phyloP scores from a whole-genome alignment of 2,888 invertebrate species.

The Aspidiotus rigidus region DNA sequence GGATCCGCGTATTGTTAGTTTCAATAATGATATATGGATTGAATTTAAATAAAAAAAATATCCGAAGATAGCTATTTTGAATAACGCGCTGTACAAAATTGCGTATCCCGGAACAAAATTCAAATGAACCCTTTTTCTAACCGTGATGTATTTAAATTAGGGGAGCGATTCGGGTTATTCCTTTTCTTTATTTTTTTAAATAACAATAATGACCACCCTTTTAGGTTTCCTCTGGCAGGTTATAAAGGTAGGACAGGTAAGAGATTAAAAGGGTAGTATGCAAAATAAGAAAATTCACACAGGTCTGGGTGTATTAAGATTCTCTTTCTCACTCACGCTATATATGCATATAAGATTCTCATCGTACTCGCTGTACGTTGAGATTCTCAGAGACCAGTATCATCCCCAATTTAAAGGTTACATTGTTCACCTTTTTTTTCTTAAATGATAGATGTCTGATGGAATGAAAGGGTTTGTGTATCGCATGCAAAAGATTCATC shows the following conservation, averaged over 20 bases:
- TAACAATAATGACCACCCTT: conserved; percentile 34
- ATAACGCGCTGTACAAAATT: conserved; percentile 28
- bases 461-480: conserved; percentile 29
- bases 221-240: conserved; percentile 30
- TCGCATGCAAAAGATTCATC: conserved; percentile 31
- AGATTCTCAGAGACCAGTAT: conserved; percentile 29
- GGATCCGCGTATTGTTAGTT: conserved; percentile 20
- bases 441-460: conserved; percentile 32
- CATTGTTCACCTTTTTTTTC: conserved; percentile 25
- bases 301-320: conserved; percentile 32
- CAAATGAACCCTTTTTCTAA: conserved; percentile 32
- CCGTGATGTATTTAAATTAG: conserved; percentile 31
- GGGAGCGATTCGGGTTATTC: conserved; percentile 30
- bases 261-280: conserved; percentile 33
- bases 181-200: conserved; percentile 21
- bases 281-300: conserved; percentile 33
- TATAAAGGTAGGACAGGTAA: conserved; percentile 32
- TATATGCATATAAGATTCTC: conserved; percentile 30
- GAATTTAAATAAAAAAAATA: conserved; percentile 33
- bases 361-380: not conserved
- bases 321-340: not conserved
- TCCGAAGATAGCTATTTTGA: conserved; percentile 32
- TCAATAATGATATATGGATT: conserved; percentile 33
- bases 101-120: conserved; percentile 31
- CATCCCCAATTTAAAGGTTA: conserved; percentile 34